phyloP scores from a whole-genome alignment of 2,113 vertebrate genomes.

The Chloebia gouldiae region DNA sequence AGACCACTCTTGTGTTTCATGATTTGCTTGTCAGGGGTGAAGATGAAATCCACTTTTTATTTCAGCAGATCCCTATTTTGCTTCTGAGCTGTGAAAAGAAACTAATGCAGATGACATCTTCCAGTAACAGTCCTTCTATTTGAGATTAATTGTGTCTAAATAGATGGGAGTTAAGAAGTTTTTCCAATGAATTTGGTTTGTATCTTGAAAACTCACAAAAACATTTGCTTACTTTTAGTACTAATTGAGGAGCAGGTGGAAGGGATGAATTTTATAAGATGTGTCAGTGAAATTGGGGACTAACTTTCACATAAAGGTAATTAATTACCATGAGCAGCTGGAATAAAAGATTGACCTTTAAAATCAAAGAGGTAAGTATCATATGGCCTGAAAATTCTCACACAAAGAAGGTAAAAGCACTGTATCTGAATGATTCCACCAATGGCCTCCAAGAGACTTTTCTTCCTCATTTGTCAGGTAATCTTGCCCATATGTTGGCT shows the following conservation, averaged over 20 bases:
- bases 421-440: neutral
- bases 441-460: neutral
- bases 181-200: neutral
- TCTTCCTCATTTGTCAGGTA: neutral
- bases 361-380: neutral
- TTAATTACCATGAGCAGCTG: fast-evolving
- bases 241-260: neutral
- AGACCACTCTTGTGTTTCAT: neutral
- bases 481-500: neutral
- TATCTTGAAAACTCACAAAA: neutral
- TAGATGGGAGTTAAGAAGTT: neutral
- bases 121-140: neutral
- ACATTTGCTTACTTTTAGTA: neutral
- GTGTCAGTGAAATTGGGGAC: neutral
- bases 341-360: neutral
- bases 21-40: neutral
- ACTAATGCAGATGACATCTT: neutral
- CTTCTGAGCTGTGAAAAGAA: neutral
- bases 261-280: neutral
- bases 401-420: neutral
- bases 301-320: neutral
- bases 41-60: neutral
- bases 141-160: neutral
- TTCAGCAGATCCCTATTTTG: neutral
- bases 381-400: neutral